Base-by-base conservation (phyloP, 92 coral and sea anemone species). In the Porites evermanni region DNA sequence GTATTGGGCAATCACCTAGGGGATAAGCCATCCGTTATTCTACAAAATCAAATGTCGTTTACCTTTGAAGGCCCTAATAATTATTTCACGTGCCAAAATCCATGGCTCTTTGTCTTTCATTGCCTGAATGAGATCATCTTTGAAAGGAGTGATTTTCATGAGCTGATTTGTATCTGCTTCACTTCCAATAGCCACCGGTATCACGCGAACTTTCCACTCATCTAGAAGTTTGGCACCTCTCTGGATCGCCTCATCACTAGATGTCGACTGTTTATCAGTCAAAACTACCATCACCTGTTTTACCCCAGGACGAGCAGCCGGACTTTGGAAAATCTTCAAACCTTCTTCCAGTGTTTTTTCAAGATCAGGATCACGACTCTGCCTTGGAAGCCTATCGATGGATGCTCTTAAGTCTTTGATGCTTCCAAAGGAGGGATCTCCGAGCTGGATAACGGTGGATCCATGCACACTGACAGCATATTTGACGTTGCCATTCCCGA, bases 271-370 rank as follows among this genome's bases (percentile, higher is more conserved):
- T 51, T 90, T 94, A 72, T 95, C 99, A 63, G 94, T 87, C 82
- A 97, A 79, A 13, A 97, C 93, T 77, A 97, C 95, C 12, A 95
- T 75, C 44, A 97, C 85, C 69, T 94, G 94, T 53, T 92, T 84
- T 17, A 93, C 95, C 29, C 92, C 91, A 5, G 89, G 89, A 14
- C 94, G 91, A 44, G 90, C 92, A 16, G 73, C 77, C 2, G 92
- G 92, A 51, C 83, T 83, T 64, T 84, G 86, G 79, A 96, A 96
- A 80, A 96, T 88, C 74, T 82, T 69, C 73, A 76, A 78, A 13
- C 94, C 91, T 32, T 87, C 85, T 52, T 77, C 77, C 65, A 92
- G 29, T 4, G 95, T 89, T 64, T 90, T 88, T 32, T 75, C 79
- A 11, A 94, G 60, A 56, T 94, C 85, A 20, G 98, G 94, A 26